Evolutionary conservation across 2,888 invertebrate genomes (phyloP).

Genomic region (Druceiella hillmani): DNA sequence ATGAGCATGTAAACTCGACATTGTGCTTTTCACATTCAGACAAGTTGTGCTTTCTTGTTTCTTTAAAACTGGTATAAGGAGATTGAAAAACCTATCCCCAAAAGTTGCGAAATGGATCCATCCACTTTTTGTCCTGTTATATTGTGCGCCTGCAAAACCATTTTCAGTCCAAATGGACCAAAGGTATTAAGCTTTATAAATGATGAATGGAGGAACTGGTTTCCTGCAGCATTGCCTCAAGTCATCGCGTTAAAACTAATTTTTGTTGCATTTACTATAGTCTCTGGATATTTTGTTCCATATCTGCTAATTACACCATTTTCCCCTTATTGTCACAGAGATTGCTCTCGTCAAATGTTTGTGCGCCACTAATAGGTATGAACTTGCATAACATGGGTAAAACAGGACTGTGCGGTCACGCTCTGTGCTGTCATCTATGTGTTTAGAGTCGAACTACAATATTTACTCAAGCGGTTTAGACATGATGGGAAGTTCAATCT

Average conservation of each 20-base stretch:
- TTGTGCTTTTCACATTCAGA: constrained; percentile 25
- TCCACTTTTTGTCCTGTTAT: constrained; percentile 29
- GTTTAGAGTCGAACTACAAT: too few species aligned
- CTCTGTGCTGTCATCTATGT: too few species aligned
- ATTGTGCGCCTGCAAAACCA: constrained; percentile 29
- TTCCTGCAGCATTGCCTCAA: constrained; percentile 27
- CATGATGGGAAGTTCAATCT: too few species aligned
- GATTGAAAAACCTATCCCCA: constrained; percentile 23
- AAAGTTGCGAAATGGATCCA: constrained; percentile 24
- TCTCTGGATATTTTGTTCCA: constrained; percentile 29
- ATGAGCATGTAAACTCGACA: constrained; percentile 27
- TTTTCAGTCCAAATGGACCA: constrained; percentile 30
- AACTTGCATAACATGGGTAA: too few species aligned
- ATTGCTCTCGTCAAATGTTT: constrained; percentile 31
- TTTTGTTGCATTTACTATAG: constrained; percentile 28
- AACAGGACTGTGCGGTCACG: too few species aligned
- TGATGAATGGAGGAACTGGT: constrained; percentile 29
- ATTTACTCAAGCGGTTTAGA: too few species aligned
- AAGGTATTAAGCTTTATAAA: constrained; percentile 28
- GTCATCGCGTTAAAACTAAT: constrained; percentile 28
- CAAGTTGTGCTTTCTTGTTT: constrained; percentile 24
- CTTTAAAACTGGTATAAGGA: constrained; percentile 24
- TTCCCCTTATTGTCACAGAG: constrained; percentile 29
- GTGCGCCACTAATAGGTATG: too few species aligned
- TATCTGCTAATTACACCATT: constrained; percentile 25